Percentiles rank a stretch among this genome's conserved stretches.
phyloP scores from a whole-genome alignment of 2,888 invertebrate genomes.

The Cephalotes varians region DNA sequence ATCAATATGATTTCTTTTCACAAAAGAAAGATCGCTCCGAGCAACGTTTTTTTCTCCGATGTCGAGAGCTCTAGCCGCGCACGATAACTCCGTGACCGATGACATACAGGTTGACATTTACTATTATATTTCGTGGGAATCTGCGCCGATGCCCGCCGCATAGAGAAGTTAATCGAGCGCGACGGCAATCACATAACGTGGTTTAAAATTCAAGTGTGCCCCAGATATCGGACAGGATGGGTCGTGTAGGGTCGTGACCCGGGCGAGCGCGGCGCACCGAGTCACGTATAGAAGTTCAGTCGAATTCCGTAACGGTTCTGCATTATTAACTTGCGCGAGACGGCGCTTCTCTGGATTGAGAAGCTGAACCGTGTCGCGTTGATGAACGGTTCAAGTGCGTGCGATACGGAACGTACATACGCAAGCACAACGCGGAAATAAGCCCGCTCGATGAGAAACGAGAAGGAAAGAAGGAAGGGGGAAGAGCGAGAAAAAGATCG shows the following conservation, averaged over 20 bases:
- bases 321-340: slow-evolving; percentile 70
- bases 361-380: slow-evolving; percentile 3
- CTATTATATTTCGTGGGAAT: slow-evolving; percentile 25
- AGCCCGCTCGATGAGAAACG: background rate
- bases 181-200: slow-evolving; percentile 70
- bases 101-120: slow-evolving; percentile 49
- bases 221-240: slow-evolving; percentile 77
- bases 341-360: slow-evolving; percentile 26
- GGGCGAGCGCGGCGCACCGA: slow-evolving; percentile 56
- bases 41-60: background rate
- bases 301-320: slow-evolving; percentile 54
- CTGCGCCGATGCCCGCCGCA: slow-evolving; percentile 33
- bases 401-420: too few species aligned
- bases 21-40: too few species aligned
- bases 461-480: background rate
- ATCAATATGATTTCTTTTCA: background rate
- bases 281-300: slow-evolving; percentile 68
- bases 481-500: background rate
- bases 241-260: slow-evolving; percentile 76
- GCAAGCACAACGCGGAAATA: background rate
- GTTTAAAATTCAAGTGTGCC: slow-evolving; percentile 82
- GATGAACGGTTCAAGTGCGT: background rate
- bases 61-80: background rate
- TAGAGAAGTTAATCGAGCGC: slow-evolving; percentile 69
- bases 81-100: slow-evolving; percentile 25